Percentiles rank a stretch among this genome's conserved stretches.
These are phyloP conservation scores for Raphicerus campestris DNA, from an alignment of 2,113 vertebrate species.

Conservation along the genomic window DNA sequence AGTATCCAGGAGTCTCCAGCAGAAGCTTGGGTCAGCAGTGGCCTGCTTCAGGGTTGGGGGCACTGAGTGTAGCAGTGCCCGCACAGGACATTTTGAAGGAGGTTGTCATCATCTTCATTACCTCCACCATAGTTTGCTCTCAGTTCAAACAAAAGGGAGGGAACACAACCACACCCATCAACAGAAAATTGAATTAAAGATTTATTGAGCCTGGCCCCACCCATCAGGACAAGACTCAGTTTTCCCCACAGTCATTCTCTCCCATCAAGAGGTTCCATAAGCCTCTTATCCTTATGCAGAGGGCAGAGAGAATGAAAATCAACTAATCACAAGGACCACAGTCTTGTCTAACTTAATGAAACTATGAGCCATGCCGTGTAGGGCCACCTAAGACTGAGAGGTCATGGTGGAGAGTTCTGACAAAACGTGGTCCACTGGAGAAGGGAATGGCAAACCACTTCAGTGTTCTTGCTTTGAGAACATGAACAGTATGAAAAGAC, in stretches of 20 bases:
- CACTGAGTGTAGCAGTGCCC: neutral
- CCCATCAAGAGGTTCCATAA: neutral
- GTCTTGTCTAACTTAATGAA: neutral
- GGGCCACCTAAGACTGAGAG: neutral
- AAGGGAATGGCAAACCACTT: neutral
- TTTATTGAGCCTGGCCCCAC: neutral
- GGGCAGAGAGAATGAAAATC: neutral
- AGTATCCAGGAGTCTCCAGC: neutral
- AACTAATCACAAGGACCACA: neutral
- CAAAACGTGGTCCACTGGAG: neutral
- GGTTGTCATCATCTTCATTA: neutral
- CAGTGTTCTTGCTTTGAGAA: neutral
- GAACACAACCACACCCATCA: neutral
- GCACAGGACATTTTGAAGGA: neutral
- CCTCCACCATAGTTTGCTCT: neutral
- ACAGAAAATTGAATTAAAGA: neutral
- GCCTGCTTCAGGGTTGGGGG: neutral
- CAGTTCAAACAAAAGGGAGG: neutral
- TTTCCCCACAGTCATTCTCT: neutral
- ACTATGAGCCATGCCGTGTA: fast-evolving
- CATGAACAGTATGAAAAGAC: neutral
- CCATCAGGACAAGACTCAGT: neutral
- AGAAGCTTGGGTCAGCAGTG: fast-evolving
- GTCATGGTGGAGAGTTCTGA: neutral
- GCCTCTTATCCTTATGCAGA: neutral